phyloP scores from a whole-genome alignment of 2,113 vertebrate genomes.

The Sceloporus tristichus region DNA sequence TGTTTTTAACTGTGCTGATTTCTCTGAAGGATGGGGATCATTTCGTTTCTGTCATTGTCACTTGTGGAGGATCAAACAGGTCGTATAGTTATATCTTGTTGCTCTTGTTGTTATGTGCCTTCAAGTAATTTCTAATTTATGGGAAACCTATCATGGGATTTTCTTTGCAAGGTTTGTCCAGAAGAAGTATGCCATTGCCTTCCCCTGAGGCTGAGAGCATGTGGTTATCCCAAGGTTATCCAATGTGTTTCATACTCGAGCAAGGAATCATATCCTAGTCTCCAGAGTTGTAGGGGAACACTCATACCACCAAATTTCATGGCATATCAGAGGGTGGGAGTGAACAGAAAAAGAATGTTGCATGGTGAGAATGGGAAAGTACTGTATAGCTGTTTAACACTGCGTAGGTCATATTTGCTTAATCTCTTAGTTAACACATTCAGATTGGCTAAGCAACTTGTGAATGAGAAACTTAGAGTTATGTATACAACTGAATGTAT shows the following conservation, averaged over 20 bases:
- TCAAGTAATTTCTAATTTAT: too few species aligned
- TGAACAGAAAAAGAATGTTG: background rate
- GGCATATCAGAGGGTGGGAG: background rate
- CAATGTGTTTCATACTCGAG: too few species aligned
- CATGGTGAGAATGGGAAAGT: constrained; percentile 16
- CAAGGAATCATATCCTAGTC: background rate
- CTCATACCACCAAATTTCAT: background rate
- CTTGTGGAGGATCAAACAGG: background rate
- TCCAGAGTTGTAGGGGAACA: background rate
- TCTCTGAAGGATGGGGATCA: background rate
- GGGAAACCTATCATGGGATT: too few species aligned
- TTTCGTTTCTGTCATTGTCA: background rate
- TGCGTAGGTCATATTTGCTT: constrained; percentile 13
- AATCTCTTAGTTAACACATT: constrained; percentile 25
- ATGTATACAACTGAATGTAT: background rate
- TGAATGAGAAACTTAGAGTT: constrained; percentile 31
- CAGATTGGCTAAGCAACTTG: constrained; percentile 39
- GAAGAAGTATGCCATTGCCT: too few species aligned
- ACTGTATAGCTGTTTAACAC: background rate
- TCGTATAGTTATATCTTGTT: background rate
- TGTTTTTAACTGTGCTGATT: background rate
- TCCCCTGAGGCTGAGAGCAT: too few species aligned
- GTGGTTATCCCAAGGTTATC: too few species aligned
- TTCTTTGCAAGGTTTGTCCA: too few species aligned
- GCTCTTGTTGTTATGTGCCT: background rate